Percentiles rank a stretch among this genome's conserved stretches.
Evolutionary conservation across 2,797 vertebrate genomes (phyloP).

Genomic region (Pseudomugil tenellus): DNA sequence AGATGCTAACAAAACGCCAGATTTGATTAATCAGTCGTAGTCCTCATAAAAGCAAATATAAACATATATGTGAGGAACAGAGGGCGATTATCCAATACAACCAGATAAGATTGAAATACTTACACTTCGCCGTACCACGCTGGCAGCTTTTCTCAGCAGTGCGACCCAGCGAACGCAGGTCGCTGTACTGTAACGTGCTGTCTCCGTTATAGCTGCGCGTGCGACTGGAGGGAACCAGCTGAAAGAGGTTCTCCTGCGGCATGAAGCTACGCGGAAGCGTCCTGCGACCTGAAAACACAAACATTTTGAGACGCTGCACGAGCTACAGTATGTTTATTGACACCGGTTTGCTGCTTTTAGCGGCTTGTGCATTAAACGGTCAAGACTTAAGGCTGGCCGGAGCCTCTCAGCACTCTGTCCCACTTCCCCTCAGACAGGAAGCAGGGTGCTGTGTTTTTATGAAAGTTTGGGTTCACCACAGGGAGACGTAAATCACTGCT

Average conservation of each 20-base stretch:
- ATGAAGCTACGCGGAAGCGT: constrained; percentile 93
- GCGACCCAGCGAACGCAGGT: constrained; percentile 84
- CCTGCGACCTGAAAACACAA: constrained; percentile 83
- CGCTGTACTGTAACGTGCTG: constrained; percentile 84
- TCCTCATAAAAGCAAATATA: no score
- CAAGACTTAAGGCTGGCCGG: constrained; percentile 37
- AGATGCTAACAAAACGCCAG: no score
- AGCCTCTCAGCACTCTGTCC: constrained; percentile 58
- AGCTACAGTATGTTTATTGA: constrained; percentile 23
- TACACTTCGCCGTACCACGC: constrained; percentile 80
- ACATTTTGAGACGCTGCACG: neutral
- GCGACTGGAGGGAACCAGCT: constrained; percentile 89
- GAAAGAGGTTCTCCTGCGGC: constrained; percentile 90
- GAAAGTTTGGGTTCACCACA: constrained; percentile 63
- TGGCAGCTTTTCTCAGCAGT: constrained; percentile 83
- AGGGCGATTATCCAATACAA: constrained; percentile 1
- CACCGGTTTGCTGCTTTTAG: constrained; percentile 20
- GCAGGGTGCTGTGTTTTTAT: constrained; percentile 73
- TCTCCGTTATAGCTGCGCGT: constrained; percentile 90
- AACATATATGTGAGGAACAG: no score
- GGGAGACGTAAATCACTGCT: constrained; percentile 78
- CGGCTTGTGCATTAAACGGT: constrained; percentile 43
- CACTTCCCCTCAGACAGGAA: constrained; percentile 81
- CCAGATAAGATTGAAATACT: constrained; percentile 36
- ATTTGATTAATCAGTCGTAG: no score